Base-by-base conservation (phyloP, 1,140 invertebrate species). In the Prorops nasuta region DNA sequence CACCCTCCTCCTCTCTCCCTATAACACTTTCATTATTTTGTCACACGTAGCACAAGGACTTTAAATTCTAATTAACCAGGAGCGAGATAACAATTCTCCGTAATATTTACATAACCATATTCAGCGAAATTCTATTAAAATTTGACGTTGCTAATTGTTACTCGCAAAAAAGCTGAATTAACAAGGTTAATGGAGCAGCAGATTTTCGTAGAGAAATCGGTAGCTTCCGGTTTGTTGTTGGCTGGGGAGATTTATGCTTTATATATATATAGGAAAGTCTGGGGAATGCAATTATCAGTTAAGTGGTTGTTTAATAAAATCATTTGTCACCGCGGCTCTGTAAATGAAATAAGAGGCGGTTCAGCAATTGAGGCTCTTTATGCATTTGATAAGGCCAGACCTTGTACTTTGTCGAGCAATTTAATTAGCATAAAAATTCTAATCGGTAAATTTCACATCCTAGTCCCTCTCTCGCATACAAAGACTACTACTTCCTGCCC, bases 251-350 rank as follows among this genome's bases (percentile, higher is more conserved):
- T 28, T 28, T 12, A 7, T 28, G 6, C 12, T 28, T 28, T 28
- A 6, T 28, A 28, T 28, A 28, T 12, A 7, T 28, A 12, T 6
- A 12, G 24, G 24, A 7, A 7, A 7, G 6, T 28, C 24, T 28
- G 24, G 24, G 12, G 6, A 28, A 28, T 7, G 24, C 6, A 7
- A 28, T 28, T 28, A 7, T 28, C 24, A 12, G 34, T n/a, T 15
- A 38, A 45, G 35, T 39, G n/a, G 37, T 51, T 41, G 37, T 52
- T 52, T 48, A 31, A 47, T 36, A 46, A 41, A 34, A 51, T 35
- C 37, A 24, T 47, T 22, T 39, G 24, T 37, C 37, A 18, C 17
- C 21, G 28, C n/a, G n/a, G n/a, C n/a, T n/a, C n/a, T n/a, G 15
- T 19, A 8, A 51, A 51, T 46, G 36, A 50, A 54, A 38, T 44